Evolutionary conservation across 2,797 vertebrate species (phyloP), one percentile per base, ranked within the genome.

Genomic region (Fringilla coelebs): DNA sequence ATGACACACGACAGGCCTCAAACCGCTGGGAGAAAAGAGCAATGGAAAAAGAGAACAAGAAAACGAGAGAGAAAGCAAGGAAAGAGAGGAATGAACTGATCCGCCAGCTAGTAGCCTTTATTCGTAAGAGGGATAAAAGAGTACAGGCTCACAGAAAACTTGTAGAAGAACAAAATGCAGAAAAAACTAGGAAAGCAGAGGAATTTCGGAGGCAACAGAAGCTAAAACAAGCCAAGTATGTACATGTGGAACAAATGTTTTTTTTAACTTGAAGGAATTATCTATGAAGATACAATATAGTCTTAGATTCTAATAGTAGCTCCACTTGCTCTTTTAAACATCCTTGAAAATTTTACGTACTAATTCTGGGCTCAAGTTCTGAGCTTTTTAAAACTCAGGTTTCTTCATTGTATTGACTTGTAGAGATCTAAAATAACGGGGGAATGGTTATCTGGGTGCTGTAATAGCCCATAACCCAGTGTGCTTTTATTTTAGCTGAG

Each of bases 1-100:
- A 99, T 7, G 99, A 99, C 81, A 99, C 98, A 2, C 98, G 99
- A 36, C 99, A 99, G 74, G 99, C 98, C 13, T 98, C 98, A 76
- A 99, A 99, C 97, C 99, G 99, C 95, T 99, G 99, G 99, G 99
- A 99, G 96, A 99, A 99, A 77, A 97, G 99, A 36, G 99, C 99
- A 60, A 99, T 99, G 99, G 99, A 99, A 95, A 99, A 99, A 94
- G 99, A 99, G 85, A 99, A 99, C 98, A 99, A 98, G 96, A 99
- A 99, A 97, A 98, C 97, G 0, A 98, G 99, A 16, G 99, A 99
- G 13, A 99, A 98, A 96, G 98, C 98, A 8, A 98, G 98, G 52
- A 99, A 98, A 93, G 99, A 99, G 96, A 98, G 99, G 91, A 99
- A 98, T 4, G 99, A 99, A 89, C 96, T 99, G 6, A 97, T 99